These are phyloP conservation scores for Amia ocellicauda DNA, from an alignment of 2,113 vertebrate genomes.

Conservation along the genomic window DNA sequence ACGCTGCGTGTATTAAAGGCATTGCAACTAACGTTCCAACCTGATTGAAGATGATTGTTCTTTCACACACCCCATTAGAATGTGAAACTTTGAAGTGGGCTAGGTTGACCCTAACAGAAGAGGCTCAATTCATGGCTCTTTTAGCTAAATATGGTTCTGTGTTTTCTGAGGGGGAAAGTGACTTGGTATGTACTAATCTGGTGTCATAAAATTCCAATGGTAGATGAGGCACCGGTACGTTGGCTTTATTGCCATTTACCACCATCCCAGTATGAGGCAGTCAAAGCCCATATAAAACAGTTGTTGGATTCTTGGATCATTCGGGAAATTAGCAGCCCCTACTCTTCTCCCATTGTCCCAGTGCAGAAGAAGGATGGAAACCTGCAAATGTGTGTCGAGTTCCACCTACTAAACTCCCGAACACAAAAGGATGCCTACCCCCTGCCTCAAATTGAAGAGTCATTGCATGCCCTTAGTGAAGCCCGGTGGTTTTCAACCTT, in stretches of 20 bases:
- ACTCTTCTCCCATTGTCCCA: background rate
- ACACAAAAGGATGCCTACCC: too few relatives aligned
- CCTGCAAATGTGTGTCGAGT: background rate
- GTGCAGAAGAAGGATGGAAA: background rate
- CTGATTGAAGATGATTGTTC: too few relatives aligned
- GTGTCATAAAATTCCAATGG: background rate
- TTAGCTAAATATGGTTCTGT: background rate
- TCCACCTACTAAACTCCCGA: background rate
- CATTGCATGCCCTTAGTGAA: background rate
- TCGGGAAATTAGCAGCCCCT: constrained; percentile 1
- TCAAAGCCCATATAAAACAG: background rate
- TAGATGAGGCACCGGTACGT: background rate
- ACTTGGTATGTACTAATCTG: background rate
- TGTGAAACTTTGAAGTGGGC: background rate
- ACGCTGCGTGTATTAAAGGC: too few relatives aligned
- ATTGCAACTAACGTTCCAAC: too few relatives aligned
- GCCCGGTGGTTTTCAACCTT: background rate
- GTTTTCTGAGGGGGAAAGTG: background rate
- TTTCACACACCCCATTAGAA: background rate
- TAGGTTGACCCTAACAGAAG: too few relatives aligned
- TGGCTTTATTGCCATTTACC: background rate
- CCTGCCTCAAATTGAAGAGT: background rate
- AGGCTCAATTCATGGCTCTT: background rate
- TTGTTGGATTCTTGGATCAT: background rate
- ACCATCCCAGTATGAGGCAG: background rate